Percentiles rank a stretch among this genome's conserved stretches.
phyloP scores from a whole-genome alignment of 1,140 invertebrate species.

The Apis dorsata region DNA sequence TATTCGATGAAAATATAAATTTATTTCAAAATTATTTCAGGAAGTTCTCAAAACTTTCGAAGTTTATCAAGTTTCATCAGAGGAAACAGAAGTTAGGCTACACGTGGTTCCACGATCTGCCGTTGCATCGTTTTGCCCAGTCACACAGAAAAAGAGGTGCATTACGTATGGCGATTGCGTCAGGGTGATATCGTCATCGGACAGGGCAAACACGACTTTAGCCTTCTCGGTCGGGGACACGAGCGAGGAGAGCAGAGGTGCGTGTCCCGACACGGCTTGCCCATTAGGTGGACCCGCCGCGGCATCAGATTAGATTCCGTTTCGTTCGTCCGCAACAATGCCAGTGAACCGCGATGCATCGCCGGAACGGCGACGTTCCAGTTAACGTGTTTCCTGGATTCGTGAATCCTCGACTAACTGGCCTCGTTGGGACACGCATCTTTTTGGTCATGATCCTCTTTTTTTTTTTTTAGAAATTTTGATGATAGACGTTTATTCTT shows the following conservation, averaged over 20 bases:
- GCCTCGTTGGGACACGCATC: background rate
- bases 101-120: background rate
- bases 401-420: conserved; percentile 36
- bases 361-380: conserved; percentile 41
- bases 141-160: conserved; percentile 41
- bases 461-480: background rate
- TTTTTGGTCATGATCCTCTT: background rate
- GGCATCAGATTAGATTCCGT: conserved; percentile 77
- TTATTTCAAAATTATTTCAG: background rate
- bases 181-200: conserved; percentile 65
- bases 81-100: background rate
- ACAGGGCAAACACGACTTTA: conserved; percentile 70
- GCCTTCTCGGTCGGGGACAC: conserved; percentile 60
- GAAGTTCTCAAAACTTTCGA: background rate
- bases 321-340: conserved; percentile 60
- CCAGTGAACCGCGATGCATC: conserved; percentile 52
- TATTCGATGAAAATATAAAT: no score
- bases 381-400: conserved; percentile 52
- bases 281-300: conserved; percentile 75
- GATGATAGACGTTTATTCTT: no score
- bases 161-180: conserved; percentile 64
- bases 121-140: conserved; percentile 24
- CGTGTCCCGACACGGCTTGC: conserved; percentile 77
- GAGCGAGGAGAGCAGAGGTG: conserved; percentile 68
- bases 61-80: background rate